phyloP scores from a whole-genome alignment of 1,140 invertebrate genomes.

The Heliconius melpomene region DNA sequence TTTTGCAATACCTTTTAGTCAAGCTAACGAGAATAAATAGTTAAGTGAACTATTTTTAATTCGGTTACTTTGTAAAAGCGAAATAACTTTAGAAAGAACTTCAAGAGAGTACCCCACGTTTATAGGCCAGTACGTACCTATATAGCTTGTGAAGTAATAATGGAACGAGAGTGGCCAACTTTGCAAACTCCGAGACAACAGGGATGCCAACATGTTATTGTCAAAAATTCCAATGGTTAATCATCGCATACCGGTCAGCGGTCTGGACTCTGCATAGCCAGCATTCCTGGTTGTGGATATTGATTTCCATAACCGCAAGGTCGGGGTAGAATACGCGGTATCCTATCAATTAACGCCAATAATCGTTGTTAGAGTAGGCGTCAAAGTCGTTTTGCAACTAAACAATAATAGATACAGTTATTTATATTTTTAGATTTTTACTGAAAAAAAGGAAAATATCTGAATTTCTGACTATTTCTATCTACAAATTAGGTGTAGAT shows the following conservation, averaged over 20 bases:
- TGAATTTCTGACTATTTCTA: too few species aligned
- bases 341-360: background rate
- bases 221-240: slow-evolving; percentile 31
- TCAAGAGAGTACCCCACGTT: background rate
- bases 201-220: slow-evolving; percentile 17
- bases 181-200: slow-evolving; percentile 11
- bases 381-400: too few species aligned
- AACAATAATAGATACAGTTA: too few species aligned
- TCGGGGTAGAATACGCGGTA: background rate
- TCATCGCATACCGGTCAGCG: slow-evolving; percentile 24
- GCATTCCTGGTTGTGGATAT: background rate
- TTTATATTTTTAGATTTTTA: too few species aligned
- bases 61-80: background rate
- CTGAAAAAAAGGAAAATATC: too few species aligned
- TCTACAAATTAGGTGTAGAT: too few species aligned
- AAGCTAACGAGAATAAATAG: background rate
- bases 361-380: background rate
- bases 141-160: slow-evolving; percentile 9
- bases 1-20: background rate
- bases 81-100: background rate
- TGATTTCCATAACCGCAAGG: background rate
- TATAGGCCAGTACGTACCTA: background rate
- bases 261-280: background rate
- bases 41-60: slow-evolving; percentile 1
- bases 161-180: background rate